Evolutionary conservation across 2,888 invertebrate genomes (phyloP).

Genomic region (Cerceris rybyensis): DNA sequence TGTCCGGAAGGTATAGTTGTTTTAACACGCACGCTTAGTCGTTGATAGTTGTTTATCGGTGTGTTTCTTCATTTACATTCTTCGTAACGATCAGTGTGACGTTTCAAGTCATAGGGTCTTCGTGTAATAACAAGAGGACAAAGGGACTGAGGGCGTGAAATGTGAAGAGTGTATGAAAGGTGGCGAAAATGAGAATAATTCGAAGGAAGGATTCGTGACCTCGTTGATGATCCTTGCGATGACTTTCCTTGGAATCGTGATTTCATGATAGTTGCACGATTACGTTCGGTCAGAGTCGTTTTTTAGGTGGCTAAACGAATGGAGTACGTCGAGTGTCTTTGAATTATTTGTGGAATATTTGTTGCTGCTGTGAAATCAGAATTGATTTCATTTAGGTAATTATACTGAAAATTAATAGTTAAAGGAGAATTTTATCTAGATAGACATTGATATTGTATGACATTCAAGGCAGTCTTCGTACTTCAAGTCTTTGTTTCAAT

Average conservation of each 20-base stretch:
- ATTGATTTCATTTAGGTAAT: neutral
- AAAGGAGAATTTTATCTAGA: too few species aligned
- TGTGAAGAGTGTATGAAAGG: conserved; percentile 19
- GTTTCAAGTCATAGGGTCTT: conserved; percentile 28
- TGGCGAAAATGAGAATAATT: conserved; percentile 43
- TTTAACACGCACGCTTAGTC: conserved; percentile 43
- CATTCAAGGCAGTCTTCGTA: too few species aligned
- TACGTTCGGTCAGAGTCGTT: conserved; percentile 7
- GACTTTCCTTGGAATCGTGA: conserved; percentile 5
- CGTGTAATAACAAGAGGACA: conserved; percentile 1
- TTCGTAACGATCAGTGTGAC: conserved; percentile 29
- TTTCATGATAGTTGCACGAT: conserved; percentile 17
- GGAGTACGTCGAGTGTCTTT: too few species aligned
- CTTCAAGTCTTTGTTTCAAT: too few species aligned
- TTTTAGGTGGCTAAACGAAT: neutral
- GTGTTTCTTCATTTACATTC: conserved; percentile 23
- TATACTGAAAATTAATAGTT: neutral
- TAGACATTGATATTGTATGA: too few species aligned
- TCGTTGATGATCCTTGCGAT: conserved; percentile 33
- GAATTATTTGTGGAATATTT: too few species aligned
- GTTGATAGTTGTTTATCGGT: conserved; percentile 30
- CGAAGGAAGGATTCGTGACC: conserved; percentile 34
- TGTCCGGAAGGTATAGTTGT: conserved; percentile 16
- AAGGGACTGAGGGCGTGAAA: conserved; percentile 37
- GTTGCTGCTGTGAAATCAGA: neutral